Percentiles rank a stretch among this genome's conserved stretches.
phyloP scores from a whole-genome alignment of 2,797 vertebrate species.

The Coregonus ussuriensis region DNA sequence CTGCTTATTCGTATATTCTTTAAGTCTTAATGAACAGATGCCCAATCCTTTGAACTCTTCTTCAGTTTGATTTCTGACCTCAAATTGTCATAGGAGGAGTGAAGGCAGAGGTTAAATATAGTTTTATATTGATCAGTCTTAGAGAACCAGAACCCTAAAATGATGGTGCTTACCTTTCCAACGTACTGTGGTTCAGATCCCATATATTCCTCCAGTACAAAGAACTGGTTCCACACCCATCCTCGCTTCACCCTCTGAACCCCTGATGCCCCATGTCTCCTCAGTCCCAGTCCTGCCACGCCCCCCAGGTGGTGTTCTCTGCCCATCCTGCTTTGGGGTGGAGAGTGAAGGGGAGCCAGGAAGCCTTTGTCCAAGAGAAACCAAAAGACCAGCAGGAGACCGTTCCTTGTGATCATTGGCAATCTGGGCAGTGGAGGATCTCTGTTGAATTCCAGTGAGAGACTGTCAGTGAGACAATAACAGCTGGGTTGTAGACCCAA shows the following conservation, averaged over 20 bases:
- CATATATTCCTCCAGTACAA: constrained; percentile 95
- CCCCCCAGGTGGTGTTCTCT: constrained; percentile 57
- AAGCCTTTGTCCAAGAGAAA: constrained; percentile 89
- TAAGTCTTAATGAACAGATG: background rate
- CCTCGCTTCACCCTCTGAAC: constrained; percentile 87
- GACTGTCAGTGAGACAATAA: constrained; percentile 12
- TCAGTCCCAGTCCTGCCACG: constrained; percentile 25
- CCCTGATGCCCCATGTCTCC: constrained; percentile 56
- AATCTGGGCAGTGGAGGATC: constrained; percentile 5
- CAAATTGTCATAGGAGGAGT: constrained; percentile 12
- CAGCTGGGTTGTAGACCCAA: constrained; percentile 15
- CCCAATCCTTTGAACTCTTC: constrained; percentile 25
- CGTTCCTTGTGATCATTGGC: constrained; percentile 90
- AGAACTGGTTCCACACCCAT: constrained; percentile 98
- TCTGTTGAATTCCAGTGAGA: constrained; percentile 27
- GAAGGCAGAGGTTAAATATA: background rate
- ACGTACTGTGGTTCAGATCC: constrained; percentile 92
- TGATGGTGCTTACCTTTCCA: constrained; percentile 82
- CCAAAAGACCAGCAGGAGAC: constrained; percentile 86
- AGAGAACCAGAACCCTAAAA: constrained; percentile 1
- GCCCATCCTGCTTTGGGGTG: constrained; percentile 74
- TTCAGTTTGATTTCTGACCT: constrained; percentile 14
- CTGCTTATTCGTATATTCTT: background rate
- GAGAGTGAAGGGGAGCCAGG: constrained; percentile 76
- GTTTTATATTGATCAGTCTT: background rate